A percentile compares a stretch with the other conserved stretches of the same genome.
Evolutionary conservation across 2,113 vertebrate genomes (phyloP).

Genomic region (Megaptera novaeangliae): DNA sequence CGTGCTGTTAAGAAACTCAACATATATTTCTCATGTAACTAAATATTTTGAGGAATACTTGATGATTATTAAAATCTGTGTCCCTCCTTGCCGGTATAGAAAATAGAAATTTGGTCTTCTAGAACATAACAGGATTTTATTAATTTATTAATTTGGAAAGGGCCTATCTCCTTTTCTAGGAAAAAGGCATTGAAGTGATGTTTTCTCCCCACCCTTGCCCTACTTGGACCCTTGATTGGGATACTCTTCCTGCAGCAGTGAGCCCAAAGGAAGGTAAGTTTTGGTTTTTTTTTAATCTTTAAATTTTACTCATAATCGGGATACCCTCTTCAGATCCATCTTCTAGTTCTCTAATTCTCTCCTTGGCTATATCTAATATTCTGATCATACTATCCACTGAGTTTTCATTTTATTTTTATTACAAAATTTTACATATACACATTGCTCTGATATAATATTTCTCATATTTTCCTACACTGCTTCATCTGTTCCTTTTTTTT

Average conservation of each 20-base stretch:
- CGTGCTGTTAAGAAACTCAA: background rate
- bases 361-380: background rate
- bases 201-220: constrained; percentile 91
- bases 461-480: background rate
- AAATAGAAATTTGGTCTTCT: background rate
- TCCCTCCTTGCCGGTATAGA: background rate
- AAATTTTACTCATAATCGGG: background rate
- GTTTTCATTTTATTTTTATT: constrained; percentile 39
- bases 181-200: constrained; percentile 88
- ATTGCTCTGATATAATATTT: constrained; percentile 6
- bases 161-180: constrained; percentile 74
- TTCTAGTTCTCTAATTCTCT: background rate
- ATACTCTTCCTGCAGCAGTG: constrained; percentile 88
- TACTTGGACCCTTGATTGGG: constrained; percentile 90
- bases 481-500: background rate
- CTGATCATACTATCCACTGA: background rate
- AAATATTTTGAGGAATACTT: background rate
- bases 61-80: background rate
- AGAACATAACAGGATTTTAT: background rate
- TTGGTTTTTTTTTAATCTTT: background rate
- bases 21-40: background rate
- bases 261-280: constrained; percentile 92
- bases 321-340: background rate
- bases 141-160: constrained; percentile 47
- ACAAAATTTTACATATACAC: background rate